Base-by-base conservation (phyloP, 2,113 vertebrate genomes). In the Cynopterus brachyotis region DNA sequence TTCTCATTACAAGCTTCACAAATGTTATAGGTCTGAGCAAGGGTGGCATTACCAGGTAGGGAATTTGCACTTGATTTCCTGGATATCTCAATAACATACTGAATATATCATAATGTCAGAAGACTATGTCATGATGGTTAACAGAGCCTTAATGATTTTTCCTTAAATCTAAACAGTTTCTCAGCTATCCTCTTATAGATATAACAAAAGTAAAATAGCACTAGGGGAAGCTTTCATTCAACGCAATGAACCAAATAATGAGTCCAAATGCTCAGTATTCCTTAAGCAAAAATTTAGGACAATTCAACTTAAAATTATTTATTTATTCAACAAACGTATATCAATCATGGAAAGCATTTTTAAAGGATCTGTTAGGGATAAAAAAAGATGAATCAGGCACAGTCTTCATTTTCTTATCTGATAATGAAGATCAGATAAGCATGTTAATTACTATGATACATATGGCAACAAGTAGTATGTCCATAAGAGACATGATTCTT, bases 121-220 rank as follows among this genome's bases (percentile, higher is more conserved):
- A 94, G 32, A 89, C 32, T 40, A 42, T n/a, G 62, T 37, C 22
- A 73, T 89, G 37, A 47, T 40, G 32, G 32, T 55, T 76, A 67
- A 55, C 50, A 86, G 35, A 86, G 42, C 62, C 26, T 86, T 83
- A 20, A 84, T 89, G 9, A 78, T 64, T 81, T 89, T 42, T 53
- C 55, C 28, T 95, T 89, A 92, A 10, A 86, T 94, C 85, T 94
- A 72, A 95, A 95, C 45, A 24, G 5, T 4, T 93, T 73, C 73
- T 1, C 37, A 35, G 30, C 8, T 96, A 82, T 81, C 16, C 8
- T 82, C 30, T 69, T 57, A 1, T 60, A 82, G 9, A 12, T 80
- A 88, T 15, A 20, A 9, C 69, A 84, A n/a, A 93, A 73, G 13
- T n/a, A 73, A 85, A 10, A 66, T 6, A 73, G 19, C 10, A 75